Evolutionary conservation across 2,888 invertebrate species (phyloP).

Genomic region (Tridacna crocea): DNA sequence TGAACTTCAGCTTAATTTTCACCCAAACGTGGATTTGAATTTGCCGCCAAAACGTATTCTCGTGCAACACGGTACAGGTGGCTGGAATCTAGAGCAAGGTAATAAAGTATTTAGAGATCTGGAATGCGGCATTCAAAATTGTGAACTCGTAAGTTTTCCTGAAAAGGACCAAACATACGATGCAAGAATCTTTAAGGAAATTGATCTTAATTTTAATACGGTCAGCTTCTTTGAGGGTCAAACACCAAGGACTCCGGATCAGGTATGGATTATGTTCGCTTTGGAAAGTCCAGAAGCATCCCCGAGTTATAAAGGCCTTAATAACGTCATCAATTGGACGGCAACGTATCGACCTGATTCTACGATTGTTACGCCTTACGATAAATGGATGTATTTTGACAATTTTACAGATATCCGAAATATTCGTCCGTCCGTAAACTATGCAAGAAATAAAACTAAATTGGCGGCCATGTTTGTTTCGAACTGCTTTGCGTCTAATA

Average conservation of each 20-base stretch:
- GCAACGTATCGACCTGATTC: constrained; percentile 97
- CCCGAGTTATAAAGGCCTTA: constrained; percentile 90
- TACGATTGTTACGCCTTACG: constrained; percentile 97
- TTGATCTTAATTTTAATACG: constrained; percentile 66
- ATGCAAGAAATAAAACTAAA: constrained; percentile 93
- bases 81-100: constrained; percentile 82
- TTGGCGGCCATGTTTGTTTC: constrained; percentile 98
- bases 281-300: constrained; percentile 98
- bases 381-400: constrained; percentile 95
- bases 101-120: constrained; percentile 88
- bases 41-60: constrained; percentile 63
- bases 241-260: constrained; percentile 66
- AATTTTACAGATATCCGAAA: constrained; percentile 87
- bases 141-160: constrained; percentile 90
- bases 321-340: constrained; percentile 96
- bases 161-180: constrained; percentile 90
- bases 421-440: constrained; percentile 65
- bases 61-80: constrained; percentile 55
- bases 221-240: neutral
- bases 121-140: constrained; percentile 94
- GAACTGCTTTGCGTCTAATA: constrained; percentile 96
- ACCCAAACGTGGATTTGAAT: constrained; percentile 47
- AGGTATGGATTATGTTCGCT: constrained; percentile 95
- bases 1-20: constrained; percentile 70
- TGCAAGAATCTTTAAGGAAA: constrained; percentile 89